Evolutionary conservation across 2,797 vertebrate genomes (phyloP), one percentile per base, ranked within the genome.

Genomic region (Tapera naevia): DNA sequence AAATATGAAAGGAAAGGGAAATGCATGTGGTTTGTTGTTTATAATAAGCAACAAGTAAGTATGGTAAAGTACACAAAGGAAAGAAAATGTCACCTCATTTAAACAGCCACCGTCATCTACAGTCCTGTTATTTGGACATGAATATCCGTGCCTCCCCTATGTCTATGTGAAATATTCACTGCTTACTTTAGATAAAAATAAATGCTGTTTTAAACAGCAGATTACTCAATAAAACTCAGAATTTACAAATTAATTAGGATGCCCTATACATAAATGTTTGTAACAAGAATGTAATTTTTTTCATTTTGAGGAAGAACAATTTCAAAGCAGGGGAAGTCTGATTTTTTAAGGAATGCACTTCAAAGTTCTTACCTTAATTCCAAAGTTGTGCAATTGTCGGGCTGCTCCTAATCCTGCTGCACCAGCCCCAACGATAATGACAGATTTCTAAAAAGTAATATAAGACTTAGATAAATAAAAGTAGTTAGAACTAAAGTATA

Each of bases 341-440:
- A 35, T 37, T 24, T 86, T 80, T 64, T 11, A 30, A 56, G 37
- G 61, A 33, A 53, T 13, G 17, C 32, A 53, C n/a, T 62, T 41
- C 65, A 27, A 87, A 64, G 60, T 25, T 41, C 83, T 97, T 96
- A 99, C 99, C 98, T 99, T 98, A 96, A 99, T 98, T 95, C 99
- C 99, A 97, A 99, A 99, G 97, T 99, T 99, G 78, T 99, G 98
- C 74, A 99, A 97, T 94, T 99, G 99, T n/a, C 99, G 98, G 18
- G 99, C 99, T 89, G 99, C 99, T 91, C 99, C 99, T 95, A 99
- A 98, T 72, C 99, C 99, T 45, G 99, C 98, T 35, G 99, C 98
- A 79, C 99, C 99, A 10, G 99, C 99, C 27, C 99, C 99, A 30
- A 99, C 97, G 88, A 99, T 83, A 69, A 99, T 96, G 43, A 99